Percentiles rank a stretch among this genome's conserved stretches.
Evolutionary conservation across 2,113 vertebrate genomes (phyloP).

Genomic region (Phaethon lepturus): DNA sequence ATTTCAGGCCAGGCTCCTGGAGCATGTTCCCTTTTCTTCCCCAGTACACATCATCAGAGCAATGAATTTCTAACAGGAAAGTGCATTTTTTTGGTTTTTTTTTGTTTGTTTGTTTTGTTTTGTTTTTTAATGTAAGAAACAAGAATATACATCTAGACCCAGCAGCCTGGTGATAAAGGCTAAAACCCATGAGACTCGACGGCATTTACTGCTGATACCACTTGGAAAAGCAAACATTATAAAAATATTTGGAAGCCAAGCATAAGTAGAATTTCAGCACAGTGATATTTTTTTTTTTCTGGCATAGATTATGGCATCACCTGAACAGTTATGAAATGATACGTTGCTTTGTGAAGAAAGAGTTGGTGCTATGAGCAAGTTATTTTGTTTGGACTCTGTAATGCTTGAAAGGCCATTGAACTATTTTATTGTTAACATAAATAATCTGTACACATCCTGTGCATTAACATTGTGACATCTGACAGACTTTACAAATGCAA

Average conservation of each 20-base stretch:
- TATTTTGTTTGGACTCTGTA: constrained; percentile 51
- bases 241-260: constrained; percentile 71
- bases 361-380: constrained; percentile 40
- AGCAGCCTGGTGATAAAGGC: constrained; percentile 21
- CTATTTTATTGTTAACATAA: constrained; percentile 72
- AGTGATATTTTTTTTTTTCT: constrained; percentile 68
- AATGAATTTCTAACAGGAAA: constrained; percentile 63
- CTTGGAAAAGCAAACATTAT: constrained; percentile 65
- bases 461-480: constrained; percentile 62
- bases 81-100: background rate
- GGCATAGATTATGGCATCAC: constrained; percentile 31
- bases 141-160: constrained; percentile 41
- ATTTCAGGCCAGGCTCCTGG: constrained; percentile 51
- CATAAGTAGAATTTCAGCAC: constrained; percentile 64
- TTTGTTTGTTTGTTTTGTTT: background rate
- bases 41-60: constrained; percentile 64
- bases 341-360: constrained; percentile 32
- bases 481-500: constrained; percentile 71
- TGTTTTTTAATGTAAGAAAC: constrained; percentile 3
- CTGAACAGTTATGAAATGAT: constrained; percentile 44
- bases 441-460: constrained; percentile 72
- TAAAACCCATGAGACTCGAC: constrained; percentile 25
- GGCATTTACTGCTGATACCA: constrained; percentile 58
- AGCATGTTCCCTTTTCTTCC: constrained; percentile 73
- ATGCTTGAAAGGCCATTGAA: constrained; percentile 59